Percentiles rank a stretch among this genome's conserved stretches.
These are phyloP conservation scores for Pogonus chalceus DNA, from an alignment of 1,140 invertebrate species.

Conservation along the genomic window DNA sequence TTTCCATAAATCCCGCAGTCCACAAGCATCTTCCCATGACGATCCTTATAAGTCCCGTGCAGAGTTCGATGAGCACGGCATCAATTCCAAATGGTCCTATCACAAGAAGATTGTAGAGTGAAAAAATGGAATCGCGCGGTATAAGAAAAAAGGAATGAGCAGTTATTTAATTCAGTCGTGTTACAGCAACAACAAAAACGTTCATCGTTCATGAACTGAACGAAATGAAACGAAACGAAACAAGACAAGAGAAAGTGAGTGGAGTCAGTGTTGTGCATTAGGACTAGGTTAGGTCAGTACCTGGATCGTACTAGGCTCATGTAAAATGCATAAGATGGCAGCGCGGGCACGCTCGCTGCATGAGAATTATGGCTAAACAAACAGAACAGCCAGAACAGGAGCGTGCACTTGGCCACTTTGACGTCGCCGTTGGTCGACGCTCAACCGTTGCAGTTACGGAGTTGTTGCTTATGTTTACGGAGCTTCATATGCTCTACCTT, in stretches of 20 bases:
- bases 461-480: too few relatives aligned
- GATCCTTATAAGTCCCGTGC: background rate
- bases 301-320: conserved; percentile 34
- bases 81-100: background rate
- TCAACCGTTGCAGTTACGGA: too few relatives aligned
- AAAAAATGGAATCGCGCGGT: background rate
- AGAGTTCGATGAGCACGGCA: background rate
- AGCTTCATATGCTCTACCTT: too few relatives aligned
- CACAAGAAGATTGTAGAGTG: background rate
- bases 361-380: conserved; percentile 34
- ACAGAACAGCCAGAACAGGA: conserved; percentile 14
- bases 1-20: background rate
- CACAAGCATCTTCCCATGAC: background rate
- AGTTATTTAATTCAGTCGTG: background rate
- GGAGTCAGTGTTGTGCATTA: conserved; percentile 23
- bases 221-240: background rate
- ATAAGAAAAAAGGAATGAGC: background rate
- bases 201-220: too few relatives aligned
- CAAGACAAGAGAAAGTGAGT: conserved; percentile 26
- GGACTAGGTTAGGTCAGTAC: conserved; percentile 34
- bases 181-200: background rate
- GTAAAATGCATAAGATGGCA: conserved; percentile 45
- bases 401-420: background rate
- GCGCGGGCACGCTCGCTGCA: conserved; percentile 29
- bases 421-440: too few relatives aligned